Evolutionary conservation across 1,140 invertebrate species (phyloP).

Genomic region (Lucilia cuprina): DNA sequence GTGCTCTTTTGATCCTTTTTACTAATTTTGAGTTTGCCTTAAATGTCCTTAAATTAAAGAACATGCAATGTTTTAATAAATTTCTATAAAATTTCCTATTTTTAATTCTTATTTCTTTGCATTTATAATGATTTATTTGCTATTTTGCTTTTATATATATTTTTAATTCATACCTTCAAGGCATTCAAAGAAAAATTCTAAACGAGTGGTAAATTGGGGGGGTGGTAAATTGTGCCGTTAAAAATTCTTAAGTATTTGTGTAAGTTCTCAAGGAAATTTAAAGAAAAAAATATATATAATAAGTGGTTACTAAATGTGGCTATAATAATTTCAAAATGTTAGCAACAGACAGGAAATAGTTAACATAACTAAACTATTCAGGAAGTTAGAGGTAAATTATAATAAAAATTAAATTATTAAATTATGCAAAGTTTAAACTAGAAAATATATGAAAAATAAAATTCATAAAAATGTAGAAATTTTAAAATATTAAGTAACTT

Average conservation of each 20-base stretch:
- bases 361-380: not conserved
- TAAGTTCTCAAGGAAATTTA: not conserved
- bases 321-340: not conserved
- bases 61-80: slow-evolving; percentile 1
- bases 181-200: not conserved
- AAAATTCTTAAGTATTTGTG: not conserved
- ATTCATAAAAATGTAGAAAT: no score
- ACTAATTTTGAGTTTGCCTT: no score
- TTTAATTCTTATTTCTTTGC: not conserved
- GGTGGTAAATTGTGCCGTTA: not conserved
- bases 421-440: no score
- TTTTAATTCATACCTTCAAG: not conserved
- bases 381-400: not conserved
- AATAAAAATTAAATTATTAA: no score
- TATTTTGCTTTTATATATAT: not conserved
- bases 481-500: no score
- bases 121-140: not conserved
- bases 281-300: not conserved
- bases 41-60: not conserved
- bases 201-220: no score
- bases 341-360: not conserved
- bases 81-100: not conserved
- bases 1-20: not conserved
- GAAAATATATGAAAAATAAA: no score
- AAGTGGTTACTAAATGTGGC: not conserved